phyloP scores from a whole-genome alignment of 2,888 invertebrate genomes.

The Apotomis turbidana region DNA sequence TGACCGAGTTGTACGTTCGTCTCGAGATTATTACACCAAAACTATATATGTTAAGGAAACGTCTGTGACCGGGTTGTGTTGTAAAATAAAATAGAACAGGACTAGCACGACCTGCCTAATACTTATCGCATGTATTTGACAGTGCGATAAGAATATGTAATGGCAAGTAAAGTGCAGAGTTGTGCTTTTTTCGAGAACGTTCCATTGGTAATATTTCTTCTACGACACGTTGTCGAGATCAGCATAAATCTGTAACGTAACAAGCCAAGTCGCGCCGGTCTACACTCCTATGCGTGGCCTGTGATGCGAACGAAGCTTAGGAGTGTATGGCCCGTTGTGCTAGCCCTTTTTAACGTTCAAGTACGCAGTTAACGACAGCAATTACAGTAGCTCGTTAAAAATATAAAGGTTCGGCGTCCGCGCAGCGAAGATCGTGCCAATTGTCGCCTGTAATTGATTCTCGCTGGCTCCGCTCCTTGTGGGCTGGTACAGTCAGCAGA shows the following conservation, averaged over 20 bases:
- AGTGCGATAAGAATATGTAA: no score
- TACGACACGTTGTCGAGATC: no score
- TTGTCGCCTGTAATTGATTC: constrained; percentile 1
- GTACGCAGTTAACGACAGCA: neutral
- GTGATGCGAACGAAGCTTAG: no score
- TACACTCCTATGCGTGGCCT: no score
- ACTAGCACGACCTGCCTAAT: neutral
- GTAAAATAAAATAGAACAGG: neutral
- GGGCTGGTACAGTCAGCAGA: neutral
- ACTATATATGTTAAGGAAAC: constrained; percentile 60
- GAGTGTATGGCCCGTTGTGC: no score
- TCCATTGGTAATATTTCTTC: no score
- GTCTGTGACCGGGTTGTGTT: constrained; percentile 38
- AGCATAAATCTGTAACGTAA: no score
- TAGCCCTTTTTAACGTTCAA: neutral
- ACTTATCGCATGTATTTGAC: no score
- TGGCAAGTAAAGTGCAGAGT: no score
- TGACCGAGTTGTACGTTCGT: constrained; percentile 50
- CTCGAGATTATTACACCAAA: constrained; percentile 79
- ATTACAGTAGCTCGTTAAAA: neutral
- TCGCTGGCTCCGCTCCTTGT: neutral
- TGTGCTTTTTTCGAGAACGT: no score
- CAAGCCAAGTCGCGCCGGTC: no score
- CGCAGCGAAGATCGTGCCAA: neutral
- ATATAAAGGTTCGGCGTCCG: neutral